Percentiles rank a stretch among this genome's conserved stretches.
Conservation (phyloP, 1,140 invertebrate species). For the Anthonomus grandis region DNA sequence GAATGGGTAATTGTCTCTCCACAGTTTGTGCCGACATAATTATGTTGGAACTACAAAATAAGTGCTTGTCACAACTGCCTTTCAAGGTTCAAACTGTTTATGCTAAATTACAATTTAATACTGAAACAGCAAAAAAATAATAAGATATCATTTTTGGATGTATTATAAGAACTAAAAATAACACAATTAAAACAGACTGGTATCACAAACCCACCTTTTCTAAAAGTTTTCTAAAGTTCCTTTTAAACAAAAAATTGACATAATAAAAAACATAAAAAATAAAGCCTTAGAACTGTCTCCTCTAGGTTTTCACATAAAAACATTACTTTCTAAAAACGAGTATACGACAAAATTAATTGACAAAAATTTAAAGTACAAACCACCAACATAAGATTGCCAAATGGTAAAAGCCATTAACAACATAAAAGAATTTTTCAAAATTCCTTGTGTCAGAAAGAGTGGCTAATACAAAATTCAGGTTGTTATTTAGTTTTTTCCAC, state of each 20-base stretch:
- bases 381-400: too few relatives aligned
- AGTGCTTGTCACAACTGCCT: background rate
- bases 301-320: background rate
- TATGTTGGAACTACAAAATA: constrained; percentile 18
- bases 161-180: constrained; percentile 4
- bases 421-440: too few relatives aligned
- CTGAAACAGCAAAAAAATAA: background rate
- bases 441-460: too few relatives aligned
- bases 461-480: too few relatives aligned
- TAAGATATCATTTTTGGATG: background rate
- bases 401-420: too few relatives aligned
- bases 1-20: constrained; percentile 4
- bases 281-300: constrained; percentile 8
- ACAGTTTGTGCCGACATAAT: constrained; percentile 12
- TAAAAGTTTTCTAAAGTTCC: constrained; percentile 15
- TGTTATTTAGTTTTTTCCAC: too few relatives aligned
- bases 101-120: constrained; percentile 15
- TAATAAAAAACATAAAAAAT: constrained; percentile 7
- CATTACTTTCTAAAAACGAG: too few relatives aligned
- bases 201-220: constrained; percentile 22
- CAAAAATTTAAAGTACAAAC: too few relatives aligned
- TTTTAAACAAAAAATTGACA: constrained; percentile 10
- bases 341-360: too few relatives aligned
- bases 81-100: constrained; percentile 15
- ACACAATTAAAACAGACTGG: constrained; percentile 13